These are phyloP conservation scores for Drusus annulatus DNA, from an alignment of 1,140 invertebrate genomes.

Conservation along the genomic window DNA sequence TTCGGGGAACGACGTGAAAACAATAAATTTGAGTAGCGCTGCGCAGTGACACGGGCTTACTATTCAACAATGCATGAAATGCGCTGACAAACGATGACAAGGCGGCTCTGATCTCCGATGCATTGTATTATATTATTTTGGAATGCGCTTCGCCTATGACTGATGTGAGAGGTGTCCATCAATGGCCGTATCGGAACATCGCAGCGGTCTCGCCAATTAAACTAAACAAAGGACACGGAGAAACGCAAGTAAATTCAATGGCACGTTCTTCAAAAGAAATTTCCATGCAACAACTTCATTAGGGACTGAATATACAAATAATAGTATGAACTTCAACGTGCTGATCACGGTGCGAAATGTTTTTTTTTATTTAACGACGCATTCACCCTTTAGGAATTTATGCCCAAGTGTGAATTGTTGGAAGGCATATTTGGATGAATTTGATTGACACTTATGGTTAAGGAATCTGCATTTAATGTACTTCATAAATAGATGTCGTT, in stretches of 20 bases:
- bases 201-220: slow-evolving; percentile 7
- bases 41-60: slow-evolving; percentile 53
- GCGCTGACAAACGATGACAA: slow-evolving; percentile 59
- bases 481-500: too few relatives aligned
- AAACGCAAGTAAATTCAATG: neutral
- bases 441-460: too few relatives aligned
- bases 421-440: too few relatives aligned
- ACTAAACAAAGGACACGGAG: slow-evolving; percentile 3
- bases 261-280: too few relatives aligned
- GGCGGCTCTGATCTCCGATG: slow-evolving; percentile 49
- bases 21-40: slow-evolving; percentile 41
- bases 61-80: slow-evolving; percentile 58
- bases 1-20: neutral
- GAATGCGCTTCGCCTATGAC: slow-evolving; percentile 51
- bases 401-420: too few relatives aligned
- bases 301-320: too few relatives aligned
- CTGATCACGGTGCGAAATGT: too few relatives aligned
- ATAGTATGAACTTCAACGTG: too few relatives aligned
- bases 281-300: too few relatives aligned
- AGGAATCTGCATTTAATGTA: too few relatives aligned
- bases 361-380: too few relatives aligned
- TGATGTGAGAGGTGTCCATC: slow-evolving; percentile 32
- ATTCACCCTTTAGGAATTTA: too few relatives aligned
- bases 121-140: slow-evolving; percentile 39
- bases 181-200: slow-evolving; percentile 21